Evolutionary conservation across 2,888 invertebrate genomes (phyloP), one percentile per base, ranked within the genome.

Genomic region (Lypha dubia): DNA sequence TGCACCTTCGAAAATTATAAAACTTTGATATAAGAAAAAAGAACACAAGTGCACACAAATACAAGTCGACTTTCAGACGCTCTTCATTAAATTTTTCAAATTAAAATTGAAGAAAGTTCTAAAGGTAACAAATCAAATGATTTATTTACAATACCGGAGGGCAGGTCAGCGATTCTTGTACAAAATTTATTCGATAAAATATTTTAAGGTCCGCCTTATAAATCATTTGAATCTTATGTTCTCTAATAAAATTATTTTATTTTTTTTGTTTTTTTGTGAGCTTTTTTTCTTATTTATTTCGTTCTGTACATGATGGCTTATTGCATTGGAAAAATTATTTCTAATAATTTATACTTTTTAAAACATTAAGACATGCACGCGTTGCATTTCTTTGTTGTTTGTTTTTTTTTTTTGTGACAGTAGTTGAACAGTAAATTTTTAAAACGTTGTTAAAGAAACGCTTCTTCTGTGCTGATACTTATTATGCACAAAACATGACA

Each of bases 121-220:
- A 35, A 15, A 15, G 46, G 41, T 74, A 24, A 51, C 46, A 58
- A 77, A 58, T 22, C 13, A 15, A 58, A 65, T 17, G 56, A 53
- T 15, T 38, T 22, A 3, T 41, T 13, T 3, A 17, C 1, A 35
- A 22, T 53, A 22, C 20, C 41, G n/a, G 7, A n/a, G 1, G 46
- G 60, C 1, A 53, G 60, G 67, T 60, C 51, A 38, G 35, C 44
- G 53, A 46, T 62, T 83, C 46, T 56, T 79, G 68, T 70, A 75
- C 74, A 75, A 44, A n/a, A 44, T 53, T 75, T 65, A 35, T 46
- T 53, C 15, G 22, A 15, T 35, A 46, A 38, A 75, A 83, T 51
- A 65, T 35, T 83, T 73, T 53, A 74, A 83, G 70, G 76, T 84
- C 84, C 84, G 84, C 67, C 24, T 76, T 80, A 84, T 84, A 84